Evolutionary conservation across 2,797 vertebrate species (phyloP).

Genomic region (Perodicticus potto): DNA sequence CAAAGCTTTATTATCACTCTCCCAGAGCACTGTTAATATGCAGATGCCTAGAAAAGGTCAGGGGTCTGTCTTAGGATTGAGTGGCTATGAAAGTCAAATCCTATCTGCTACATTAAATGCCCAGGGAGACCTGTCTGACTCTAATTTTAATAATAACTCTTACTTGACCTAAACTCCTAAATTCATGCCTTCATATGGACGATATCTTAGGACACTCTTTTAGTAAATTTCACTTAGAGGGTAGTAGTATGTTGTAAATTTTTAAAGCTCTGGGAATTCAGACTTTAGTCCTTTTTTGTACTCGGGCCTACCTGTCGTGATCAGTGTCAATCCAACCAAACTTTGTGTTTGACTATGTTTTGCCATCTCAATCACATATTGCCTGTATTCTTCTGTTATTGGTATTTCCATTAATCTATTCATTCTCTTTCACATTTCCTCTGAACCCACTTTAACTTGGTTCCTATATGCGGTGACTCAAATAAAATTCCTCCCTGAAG

Average conservation of each 20-base stretch:
- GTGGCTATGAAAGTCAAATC: conserved; percentile 28
- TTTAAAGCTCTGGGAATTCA: not conserved
- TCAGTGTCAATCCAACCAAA: not conserved
- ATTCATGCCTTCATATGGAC: not conserved
- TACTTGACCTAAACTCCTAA: conserved; percentile 50
- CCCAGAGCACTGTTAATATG: conserved; percentile 44
- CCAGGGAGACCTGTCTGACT: conserved; percentile 29
- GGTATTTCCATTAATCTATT: not conserved
- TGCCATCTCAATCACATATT: not conserved
- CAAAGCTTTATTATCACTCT: conserved; percentile 51
- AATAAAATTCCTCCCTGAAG: not conserved
- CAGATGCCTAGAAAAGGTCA: conserved; percentile 57
- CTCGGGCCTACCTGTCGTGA: not conserved
- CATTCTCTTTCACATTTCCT: not conserved
- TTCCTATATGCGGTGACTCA: not conserved
- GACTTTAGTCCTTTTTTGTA: not conserved
- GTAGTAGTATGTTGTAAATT: not conserved
- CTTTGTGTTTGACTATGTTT: not conserved
- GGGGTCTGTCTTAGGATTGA: conserved; percentile 60
- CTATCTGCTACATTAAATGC: conserved; percentile 45
- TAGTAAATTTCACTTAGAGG: conserved; percentile 15
- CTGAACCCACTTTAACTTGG: not conserved
- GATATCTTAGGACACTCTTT: conserved; percentile 27
- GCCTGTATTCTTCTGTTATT: not conserved
- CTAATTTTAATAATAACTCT: conserved; percentile 62